A percentile compares a stretch with the other conserved stretches of the same genome.
Evolutionary conservation across 2,888 invertebrate species (phyloP).

Genomic region (Lamellibrachia satsuma): DNA sequence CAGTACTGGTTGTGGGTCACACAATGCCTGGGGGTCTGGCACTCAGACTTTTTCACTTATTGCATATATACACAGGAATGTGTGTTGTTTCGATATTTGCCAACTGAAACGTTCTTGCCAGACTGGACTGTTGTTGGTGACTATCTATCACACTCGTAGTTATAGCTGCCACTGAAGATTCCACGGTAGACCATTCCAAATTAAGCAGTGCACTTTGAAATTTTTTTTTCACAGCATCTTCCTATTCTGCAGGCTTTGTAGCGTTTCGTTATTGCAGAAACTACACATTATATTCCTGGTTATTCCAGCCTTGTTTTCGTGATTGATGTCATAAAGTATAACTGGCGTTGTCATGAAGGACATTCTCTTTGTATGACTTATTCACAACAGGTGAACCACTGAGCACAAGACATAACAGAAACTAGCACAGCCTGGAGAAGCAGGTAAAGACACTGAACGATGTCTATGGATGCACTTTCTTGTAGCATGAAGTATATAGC

Average conservation of each 20-base stretch:
- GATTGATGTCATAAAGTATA: not conserved
- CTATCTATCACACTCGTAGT: not conserved
- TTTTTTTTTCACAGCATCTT: not conserved
- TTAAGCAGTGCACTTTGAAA: not conserved
- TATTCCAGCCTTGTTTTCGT: not conserved
- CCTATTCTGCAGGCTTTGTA: no score
- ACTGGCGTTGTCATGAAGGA: not conserved
- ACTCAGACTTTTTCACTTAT: no score
- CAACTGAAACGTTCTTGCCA: not conserved
- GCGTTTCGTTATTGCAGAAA: no score
- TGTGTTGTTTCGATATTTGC: not conserved
- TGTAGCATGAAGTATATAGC: not conserved
- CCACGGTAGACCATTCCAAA: not conserved
- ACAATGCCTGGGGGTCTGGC: no score
- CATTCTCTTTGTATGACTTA: not conserved
- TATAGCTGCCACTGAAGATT: not conserved
- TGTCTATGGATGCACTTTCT: not conserved
- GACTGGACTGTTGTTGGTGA: not conserved
- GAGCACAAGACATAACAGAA: not conserved
- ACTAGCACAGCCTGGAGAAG: not conserved
- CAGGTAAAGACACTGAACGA: not conserved
- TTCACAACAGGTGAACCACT: not conserved
- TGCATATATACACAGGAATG: not conserved
- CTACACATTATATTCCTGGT: not conserved
- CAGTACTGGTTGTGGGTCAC: no score